Evolutionary conservation across 2,113 vertebrate species (phyloP).

Genomic region (Perccottus glenii): DNA sequence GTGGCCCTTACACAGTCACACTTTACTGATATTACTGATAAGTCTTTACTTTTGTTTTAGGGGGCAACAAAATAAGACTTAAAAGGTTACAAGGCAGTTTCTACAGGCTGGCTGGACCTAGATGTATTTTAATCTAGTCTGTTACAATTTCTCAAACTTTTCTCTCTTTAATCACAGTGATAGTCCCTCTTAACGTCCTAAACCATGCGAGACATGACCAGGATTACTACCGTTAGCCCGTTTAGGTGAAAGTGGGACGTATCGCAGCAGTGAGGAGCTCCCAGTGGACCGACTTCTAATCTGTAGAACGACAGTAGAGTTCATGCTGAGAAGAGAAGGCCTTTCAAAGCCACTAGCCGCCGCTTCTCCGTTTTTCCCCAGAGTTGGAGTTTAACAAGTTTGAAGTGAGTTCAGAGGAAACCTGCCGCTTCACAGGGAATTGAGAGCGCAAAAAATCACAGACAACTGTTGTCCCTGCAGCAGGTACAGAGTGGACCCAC

Average conservation of each 20-base stretch:
- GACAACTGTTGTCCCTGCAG: conserved; percentile 33
- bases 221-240: not conserved
- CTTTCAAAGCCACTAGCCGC: conserved; percentile 26
- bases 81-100: too few species aligned
- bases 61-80: too few species aligned
- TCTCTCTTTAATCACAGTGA: too few species aligned
- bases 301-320: conserved; percentile 15
- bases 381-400: conserved; percentile 20
- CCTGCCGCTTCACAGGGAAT: conserved; percentile 39
- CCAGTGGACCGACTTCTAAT: conserved; percentile 14
- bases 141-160: too few species aligned
- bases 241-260: not conserved
- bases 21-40: too few species aligned
- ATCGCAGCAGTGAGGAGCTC: not conserved
- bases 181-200: too few species aligned
- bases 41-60: too few species aligned
- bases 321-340: conserved; percentile 2
- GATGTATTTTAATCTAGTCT: too few species aligned
- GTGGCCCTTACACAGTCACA: too few species aligned
- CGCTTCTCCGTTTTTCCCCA: not conserved
- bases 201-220: not conserved
- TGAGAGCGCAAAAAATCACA: conserved; percentile 19
- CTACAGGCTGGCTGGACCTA: too few species aligned
- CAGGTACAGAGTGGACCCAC: not conserved
- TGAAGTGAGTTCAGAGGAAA: conserved; percentile 54